Percentiles rank a stretch among this genome's conserved stretches.
Evolutionary conservation across 1,140 invertebrate species (phyloP).

Genomic region (honey bee (Apis mellifera)): Amel_HAv3.1 CM009945.2:7549001-7549500

Average conservation of each 20-base stretch:
- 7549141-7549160: slow-evolving; percentile 45
- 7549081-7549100: slow-evolving; percentile 2
- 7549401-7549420: not conserved
- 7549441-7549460: not conserved
- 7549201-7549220: rapidly evolving
- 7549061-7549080: too few relatives aligned
- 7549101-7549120: slow-evolving; percentile 12
- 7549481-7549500: too few relatives aligned
- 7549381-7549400: slow-evolving; percentile 17
- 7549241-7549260: slow-evolving; percentile 49
- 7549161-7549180: too few relatives aligned
- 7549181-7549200: too few relatives aligned
- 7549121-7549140: slow-evolving; percentile 12
- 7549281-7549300: not conserved
- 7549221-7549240: slow-evolving; percentile 28
- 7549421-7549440: too few relatives aligned
- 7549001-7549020: slow-evolving; percentile 35
- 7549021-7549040: slow-evolving; percentile 31
- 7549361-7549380: slow-evolving; percentile 17
- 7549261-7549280: slow-evolving; percentile 29
- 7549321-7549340: not conserved
- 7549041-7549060: not conserved
- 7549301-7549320: not conserved
- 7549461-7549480: too few relatives aligned
- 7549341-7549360: slow-evolving; percentile 26